Conservation (phyloP, 2,888 invertebrate species). For the Agriotes lineatus region DNA sequence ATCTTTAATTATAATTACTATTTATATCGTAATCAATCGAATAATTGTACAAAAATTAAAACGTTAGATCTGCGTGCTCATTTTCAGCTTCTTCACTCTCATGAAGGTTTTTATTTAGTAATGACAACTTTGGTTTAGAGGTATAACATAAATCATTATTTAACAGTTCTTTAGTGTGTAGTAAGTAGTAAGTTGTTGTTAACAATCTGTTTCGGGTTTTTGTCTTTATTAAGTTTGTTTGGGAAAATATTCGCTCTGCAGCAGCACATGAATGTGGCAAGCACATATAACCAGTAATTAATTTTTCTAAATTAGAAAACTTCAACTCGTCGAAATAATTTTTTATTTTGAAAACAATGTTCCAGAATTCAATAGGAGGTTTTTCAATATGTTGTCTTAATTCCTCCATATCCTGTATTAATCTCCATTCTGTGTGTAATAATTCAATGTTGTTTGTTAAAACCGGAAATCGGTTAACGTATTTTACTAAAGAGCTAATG, state of each 20-base stretch:
- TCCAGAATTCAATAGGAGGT: background rate
- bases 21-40: too few relatives aligned
- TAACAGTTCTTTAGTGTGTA: too few relatives aligned
- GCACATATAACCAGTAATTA: conserved; percentile 30
- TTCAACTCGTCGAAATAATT: background rate
- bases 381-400: background rate
- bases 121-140: too few relatives aligned
- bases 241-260: conserved; percentile 38
- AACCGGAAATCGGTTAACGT: too few relatives aligned
- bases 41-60: too few relatives aligned
- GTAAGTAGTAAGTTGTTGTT: background rate
- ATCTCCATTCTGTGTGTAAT: background rate
- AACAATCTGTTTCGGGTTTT: conserved; percentile 24
- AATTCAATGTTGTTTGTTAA: too few relatives aligned
- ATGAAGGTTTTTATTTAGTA: too few relatives aligned
- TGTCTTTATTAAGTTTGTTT: conserved; percentile 32
- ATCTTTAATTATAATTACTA: too few relatives aligned
- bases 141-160: too few relatives aligned
- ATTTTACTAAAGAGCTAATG: background rate
- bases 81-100: too few relatives aligned
- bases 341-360: background rate
- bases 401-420: background rate
- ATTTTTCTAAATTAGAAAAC: background rate
- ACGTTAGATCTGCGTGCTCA: too few relatives aligned
- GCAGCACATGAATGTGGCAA: conserved; percentile 36